Evolutionary conservation across 2,888 invertebrate species (phyloP).

Genomic region (Rhagonycha fulva): DNA sequence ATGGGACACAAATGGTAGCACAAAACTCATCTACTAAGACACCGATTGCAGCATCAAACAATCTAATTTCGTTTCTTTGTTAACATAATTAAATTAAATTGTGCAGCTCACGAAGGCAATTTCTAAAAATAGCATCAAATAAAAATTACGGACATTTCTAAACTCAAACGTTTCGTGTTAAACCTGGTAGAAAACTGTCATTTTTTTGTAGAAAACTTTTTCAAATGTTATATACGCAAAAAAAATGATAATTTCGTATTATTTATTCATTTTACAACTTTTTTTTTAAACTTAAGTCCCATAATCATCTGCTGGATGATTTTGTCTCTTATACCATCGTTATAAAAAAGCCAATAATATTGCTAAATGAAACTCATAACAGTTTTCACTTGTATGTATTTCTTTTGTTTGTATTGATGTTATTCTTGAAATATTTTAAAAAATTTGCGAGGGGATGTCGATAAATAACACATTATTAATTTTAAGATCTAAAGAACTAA

Average conservation of each 20-base stretch:
- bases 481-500: no score
- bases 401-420: no score
- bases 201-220: not conserved
- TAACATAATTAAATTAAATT: not conserved
- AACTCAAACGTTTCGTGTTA: not conserved
- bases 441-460: no score
- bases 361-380: no score
- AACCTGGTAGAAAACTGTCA: not conserved
- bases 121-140: not conserved
- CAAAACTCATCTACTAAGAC: not conserved
- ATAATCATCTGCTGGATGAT: no score
- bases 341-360: no score
- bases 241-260: not conserved
- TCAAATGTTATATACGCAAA: not conserved
- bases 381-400: no score
- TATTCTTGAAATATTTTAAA: no score
- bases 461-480: no score
- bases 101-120: not conserved
- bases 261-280: no score
- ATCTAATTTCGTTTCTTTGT: not conserved
- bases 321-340: not conserved
- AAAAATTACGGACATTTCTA: not conserved
- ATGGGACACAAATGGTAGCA: not conserved
- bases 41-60: not conserved
- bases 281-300: no score